Evolutionary conservation across 2,113 vertebrate species (phyloP), one percentile per base, ranked within the genome.

Genomic region (Stigmatopora nigra): DNA sequence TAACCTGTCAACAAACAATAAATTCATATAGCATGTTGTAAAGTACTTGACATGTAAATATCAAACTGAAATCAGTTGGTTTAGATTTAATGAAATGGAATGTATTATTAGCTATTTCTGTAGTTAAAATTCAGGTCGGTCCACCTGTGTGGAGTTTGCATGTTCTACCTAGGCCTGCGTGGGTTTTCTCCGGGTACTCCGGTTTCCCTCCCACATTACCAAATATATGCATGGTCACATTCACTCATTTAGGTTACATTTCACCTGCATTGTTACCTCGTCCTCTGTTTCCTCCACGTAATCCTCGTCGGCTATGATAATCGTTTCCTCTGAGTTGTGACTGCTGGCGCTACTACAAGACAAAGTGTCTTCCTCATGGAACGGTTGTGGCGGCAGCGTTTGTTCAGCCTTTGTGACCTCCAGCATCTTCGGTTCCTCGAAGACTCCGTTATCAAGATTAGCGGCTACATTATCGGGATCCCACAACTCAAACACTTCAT

Each of bases 341-440:
- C 91, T 93, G 48, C 91, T 91, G 12, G 81, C 82, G 77, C 92
- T 93, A 85, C 89, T 89, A 80, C 80, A 88, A 68, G 88, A 87
- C 2, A 70, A 16, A 2, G 74, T 74, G 19, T 85, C 91, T 0
- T 88, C 85, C 41, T 79, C 80, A 31, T 38, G 11, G 61, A 68
- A 31, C 49, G 48, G 20, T 35, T 45, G 25, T 8, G 31, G 63
- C 48, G 31, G 63, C 48, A 36, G 12, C 22, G 36, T 35, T 49
- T 64, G 47, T 8, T 10, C 31, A 8, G 49, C 25, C 22, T 49
- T 20, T 1, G 8, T 64, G 59, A 61, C 61, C 46, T 64, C 44
- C 48, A 3, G 58, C 66, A 67, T 35, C 2, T 47, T 52, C 7
- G 62, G 56, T 17, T 55, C 63, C 22, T 52, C 48, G 19, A 49